phyloP scores from a whole-genome alignment of 2,797 vertebrate genomes.

The Sternotherus odoratus region DNA sequence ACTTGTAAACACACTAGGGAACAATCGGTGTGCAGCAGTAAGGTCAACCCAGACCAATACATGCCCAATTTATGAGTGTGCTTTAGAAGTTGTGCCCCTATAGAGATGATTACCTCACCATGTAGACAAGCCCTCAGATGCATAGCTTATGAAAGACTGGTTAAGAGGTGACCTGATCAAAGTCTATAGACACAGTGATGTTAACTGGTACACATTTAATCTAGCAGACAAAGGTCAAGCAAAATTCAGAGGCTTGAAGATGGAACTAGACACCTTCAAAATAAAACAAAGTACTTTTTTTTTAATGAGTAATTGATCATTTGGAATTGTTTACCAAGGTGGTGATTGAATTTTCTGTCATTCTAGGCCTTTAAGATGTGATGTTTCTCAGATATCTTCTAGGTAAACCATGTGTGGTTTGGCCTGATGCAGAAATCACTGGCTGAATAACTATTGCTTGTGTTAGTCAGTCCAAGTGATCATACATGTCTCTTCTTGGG shows the following conservation, averaged over 20 bases:
- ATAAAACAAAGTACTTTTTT: background rate
- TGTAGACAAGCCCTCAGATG: background rate
- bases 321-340: background rate
- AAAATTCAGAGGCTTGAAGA: background rate
- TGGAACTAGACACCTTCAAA: background rate
- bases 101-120: background rate
- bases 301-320: background rate
- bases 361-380: background rate
- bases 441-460: background rate
- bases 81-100: background rate
- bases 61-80: background rate
- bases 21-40: background rate
- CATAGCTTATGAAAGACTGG: background rate
- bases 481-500: background rate
- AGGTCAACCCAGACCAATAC: background rate
- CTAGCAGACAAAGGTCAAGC: background rate
- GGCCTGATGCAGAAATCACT: background rate
- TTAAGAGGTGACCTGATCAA: background rate
- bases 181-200: background rate
- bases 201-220: background rate
- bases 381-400: background rate
- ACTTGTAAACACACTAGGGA: too few relatives aligned
- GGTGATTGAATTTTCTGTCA: background rate
- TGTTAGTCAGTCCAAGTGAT: background rate
- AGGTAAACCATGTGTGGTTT: background rate